These are phyloP conservation scores for Setipinna tenuifilis DNA, from an alignment of 2,797 vertebrate genomes.

Conservation along the genomic window DNA sequence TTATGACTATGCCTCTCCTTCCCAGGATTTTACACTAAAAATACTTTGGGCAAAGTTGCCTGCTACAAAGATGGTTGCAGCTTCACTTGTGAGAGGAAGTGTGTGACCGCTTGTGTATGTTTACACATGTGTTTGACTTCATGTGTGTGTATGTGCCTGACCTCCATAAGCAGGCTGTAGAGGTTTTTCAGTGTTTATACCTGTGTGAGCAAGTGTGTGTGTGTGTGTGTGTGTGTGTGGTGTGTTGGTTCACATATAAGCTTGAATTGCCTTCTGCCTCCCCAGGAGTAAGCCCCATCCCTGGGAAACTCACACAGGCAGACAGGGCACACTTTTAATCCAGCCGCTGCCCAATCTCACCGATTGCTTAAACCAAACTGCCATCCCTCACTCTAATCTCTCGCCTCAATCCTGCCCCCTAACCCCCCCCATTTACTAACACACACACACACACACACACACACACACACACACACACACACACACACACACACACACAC, in stretches of 20 bases:
- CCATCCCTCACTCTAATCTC: background rate
- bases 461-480: too few species aligned
- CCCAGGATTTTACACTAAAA: constrained; percentile 77
- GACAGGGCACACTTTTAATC: background rate
- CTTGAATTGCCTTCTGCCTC: too few species aligned
- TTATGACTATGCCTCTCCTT: constrained; percentile 71
- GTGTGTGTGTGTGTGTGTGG: too few species aligned
- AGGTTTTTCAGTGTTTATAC: too few species aligned
- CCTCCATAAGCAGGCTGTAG: too few species aligned
- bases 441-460: too few species aligned
- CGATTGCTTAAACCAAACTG: constrained; percentile 9
- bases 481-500: too few species aligned
- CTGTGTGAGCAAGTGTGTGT: background rate
- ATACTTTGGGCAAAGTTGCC: constrained; percentile 68
- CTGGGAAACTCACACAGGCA: background rate
- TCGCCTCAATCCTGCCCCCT: background rate
- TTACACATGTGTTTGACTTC: background rate
- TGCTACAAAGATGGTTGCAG: background rate
- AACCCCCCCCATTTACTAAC: background rate
- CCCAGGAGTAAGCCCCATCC: background rate
- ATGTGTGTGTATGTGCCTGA: background rate
- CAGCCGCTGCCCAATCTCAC: background rate
- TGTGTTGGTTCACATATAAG: too few species aligned
- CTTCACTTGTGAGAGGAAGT: background rate
- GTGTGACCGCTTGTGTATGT: background rate